phyloP scores from a whole-genome alignment of 2,797 vertebrate species.

The Chromobotia macracanthus region DNA sequence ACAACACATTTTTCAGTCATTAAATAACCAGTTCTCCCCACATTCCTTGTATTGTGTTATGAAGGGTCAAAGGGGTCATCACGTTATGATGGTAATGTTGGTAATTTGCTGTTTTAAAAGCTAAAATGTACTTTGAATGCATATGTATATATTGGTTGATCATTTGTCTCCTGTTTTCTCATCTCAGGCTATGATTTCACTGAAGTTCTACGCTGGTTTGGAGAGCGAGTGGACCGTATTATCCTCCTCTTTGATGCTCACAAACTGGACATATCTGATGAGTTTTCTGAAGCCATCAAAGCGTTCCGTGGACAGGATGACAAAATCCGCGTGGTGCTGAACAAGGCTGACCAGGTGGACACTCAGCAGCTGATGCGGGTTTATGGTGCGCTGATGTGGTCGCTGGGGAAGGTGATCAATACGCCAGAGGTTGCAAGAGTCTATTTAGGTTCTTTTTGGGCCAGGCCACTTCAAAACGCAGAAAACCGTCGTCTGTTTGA shows the following conservation, averaged over 20 bases:
- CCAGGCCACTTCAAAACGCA: conserved; percentile 90
- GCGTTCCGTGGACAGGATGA: conserved; percentile 95
- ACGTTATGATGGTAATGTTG: neutral
- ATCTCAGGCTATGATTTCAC: conserved; percentile 91
- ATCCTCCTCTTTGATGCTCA: conserved; percentile 97
- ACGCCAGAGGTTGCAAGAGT: conserved; percentile 93
- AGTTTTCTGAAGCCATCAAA: conserved; percentile 95
- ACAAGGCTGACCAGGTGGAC: conserved; percentile 97
- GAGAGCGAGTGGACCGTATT: conserved; percentile 93
- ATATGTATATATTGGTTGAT: too few relatives aligned
- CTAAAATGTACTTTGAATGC: too few relatives aligned
- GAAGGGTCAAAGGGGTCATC: neutral
- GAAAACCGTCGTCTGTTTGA: conserved; percentile 94
- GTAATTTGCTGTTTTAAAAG: too few relatives aligned
- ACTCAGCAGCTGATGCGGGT: conserved; percentile 97
- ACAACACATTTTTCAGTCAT: neutral
- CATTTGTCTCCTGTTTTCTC: conserved; percentile 3
- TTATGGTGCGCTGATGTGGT: conserved; percentile 98
- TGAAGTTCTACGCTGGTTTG: conserved; percentile 95
- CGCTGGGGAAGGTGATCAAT: conserved; percentile 95
- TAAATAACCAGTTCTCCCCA: neutral
- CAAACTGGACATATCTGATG: conserved; percentile 97
- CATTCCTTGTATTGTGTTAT: neutral
- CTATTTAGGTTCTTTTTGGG: conserved; percentile 96
- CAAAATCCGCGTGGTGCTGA: conserved; percentile 95